These are phyloP conservation scores for Protonibea diacanthus DNA, from an alignment of 2,797 vertebrate species.

Conservation along the genomic window DNA sequence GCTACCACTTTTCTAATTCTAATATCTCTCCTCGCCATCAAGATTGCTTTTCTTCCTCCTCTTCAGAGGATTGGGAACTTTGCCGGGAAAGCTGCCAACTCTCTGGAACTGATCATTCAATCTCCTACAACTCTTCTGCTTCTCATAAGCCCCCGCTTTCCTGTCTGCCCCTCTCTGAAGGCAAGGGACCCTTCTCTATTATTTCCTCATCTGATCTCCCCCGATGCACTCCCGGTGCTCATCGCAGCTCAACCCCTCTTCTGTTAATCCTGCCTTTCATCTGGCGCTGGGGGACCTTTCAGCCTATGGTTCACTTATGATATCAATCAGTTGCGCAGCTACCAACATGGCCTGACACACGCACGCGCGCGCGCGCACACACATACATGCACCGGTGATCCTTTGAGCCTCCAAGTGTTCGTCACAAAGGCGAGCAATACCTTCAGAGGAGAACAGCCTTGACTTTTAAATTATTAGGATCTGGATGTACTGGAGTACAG, in stretches of 20 bases:
- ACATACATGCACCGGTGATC: slow-evolving; percentile 35
- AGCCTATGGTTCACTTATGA: slow-evolving; percentile 72
- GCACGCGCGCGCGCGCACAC: slow-evolving; percentile 43
- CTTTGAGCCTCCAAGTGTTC: slow-evolving; percentile 21
- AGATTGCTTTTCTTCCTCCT: slow-evolving; percentile 61
- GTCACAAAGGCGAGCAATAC: slow-evolving; percentile 30
- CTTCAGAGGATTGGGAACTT: slow-evolving; percentile 64
- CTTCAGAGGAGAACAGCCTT: slow-evolving; percentile 13
- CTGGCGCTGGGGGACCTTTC: slow-evolving; percentile 71
- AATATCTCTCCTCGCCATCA: slow-evolving; percentile 60
- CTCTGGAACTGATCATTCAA: slow-evolving; percentile 76
- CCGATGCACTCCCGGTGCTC: slow-evolving; percentile 70
- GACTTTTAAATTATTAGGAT: slow-evolving; percentile 40
- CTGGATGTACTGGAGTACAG: not conserved
- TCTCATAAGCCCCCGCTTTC: slow-evolving; percentile 60
- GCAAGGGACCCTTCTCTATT: slow-evolving; percentile 76
- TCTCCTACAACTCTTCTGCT: slow-evolving; percentile 73
- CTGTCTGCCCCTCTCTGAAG: slow-evolving; percentile 56
- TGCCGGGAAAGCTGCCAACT: slow-evolving; percentile 72
- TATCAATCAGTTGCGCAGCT: slow-evolving; percentile 72
- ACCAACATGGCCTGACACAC: slow-evolving; percentile 52
- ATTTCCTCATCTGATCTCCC: slow-evolving; percentile 79
- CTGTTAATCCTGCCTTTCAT: slow-evolving; percentile 81
- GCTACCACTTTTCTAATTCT: slow-evolving; percentile 58
- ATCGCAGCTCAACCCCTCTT: slow-evolving; percentile 71